Conservation (phyloP, 2,888 invertebrate species). For the Cryptophagus acutangulus region DNA sequence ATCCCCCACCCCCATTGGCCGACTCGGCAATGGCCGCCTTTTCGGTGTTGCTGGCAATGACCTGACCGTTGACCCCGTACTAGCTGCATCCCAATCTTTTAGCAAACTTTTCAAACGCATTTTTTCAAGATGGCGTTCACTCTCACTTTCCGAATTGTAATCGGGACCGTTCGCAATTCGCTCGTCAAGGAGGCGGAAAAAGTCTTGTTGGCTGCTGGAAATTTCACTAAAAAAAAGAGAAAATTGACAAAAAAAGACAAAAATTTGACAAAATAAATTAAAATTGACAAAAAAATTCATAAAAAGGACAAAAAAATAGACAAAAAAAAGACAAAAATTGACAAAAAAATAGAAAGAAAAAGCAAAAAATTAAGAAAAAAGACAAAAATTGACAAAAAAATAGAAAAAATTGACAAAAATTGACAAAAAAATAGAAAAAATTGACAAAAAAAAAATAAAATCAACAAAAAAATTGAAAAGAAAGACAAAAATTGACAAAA, state of each 20-base stretch:
- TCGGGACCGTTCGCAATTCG: slow-evolving; percentile 86
- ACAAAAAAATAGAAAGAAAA: slow-evolving; percentile 1
- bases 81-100: slow-evolving; percentile 73
- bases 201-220: slow-evolving; percentile 84
- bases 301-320: slow-evolving; percentile 83
- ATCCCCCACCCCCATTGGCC: too few species aligned
- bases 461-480: too few species aligned
- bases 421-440: slow-evolving; percentile 60
- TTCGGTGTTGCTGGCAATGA: slow-evolving; percentile 54
- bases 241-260: slow-evolving; percentile 9
- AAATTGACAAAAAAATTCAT: slow-evolving; percentile 90
- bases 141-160: slow-evolving; percentile 73
- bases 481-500: slow-evolving; percentile 83
- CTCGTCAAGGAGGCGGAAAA: slow-evolving; percentile 89
- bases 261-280: too few species aligned
- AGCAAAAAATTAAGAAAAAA: too few species aligned
- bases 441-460: background rate
- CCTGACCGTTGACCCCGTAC: slow-evolving; percentile 54
- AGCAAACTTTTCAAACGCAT: slow-evolving; percentile 64
- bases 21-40: too few species aligned
- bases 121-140: slow-evolving; percentile 64
- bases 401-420: slow-evolving; percentile 52
- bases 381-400: slow-evolving; percentile 17
- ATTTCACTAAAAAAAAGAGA: slow-evolving; percentile 66
- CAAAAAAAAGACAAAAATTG: slow-evolving; percentile 53